Evolutionary conservation across 1,140 invertebrate species (phyloP), one percentile per base, ranked within the genome.

Genomic region (Cydia fagiglandana): DNA sequence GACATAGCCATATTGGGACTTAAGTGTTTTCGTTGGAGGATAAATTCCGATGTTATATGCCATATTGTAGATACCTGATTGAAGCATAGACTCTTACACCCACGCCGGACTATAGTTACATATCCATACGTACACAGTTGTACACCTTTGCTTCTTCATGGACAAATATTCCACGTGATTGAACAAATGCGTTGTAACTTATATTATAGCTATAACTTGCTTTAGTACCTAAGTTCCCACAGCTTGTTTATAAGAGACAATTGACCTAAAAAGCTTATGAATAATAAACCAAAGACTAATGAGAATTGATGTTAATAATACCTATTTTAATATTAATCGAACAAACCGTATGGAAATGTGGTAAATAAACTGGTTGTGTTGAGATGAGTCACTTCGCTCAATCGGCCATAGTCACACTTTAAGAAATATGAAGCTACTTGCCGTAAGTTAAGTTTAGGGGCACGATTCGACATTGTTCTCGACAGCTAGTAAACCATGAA

Each of bases 1-100:
- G 66, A 41, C 28, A 70, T 61, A 17, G 15, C 66, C 66, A 70
- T 70, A 17, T 70, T 70, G 34, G 66, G 66, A 38, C 30, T 70
- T 70, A 45, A 70, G 66, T 70, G 66, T 70, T 24, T 41, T 70
- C 64, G 38, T 66, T 66, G 24, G 64, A 66, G 24, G 28, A 66
- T 66, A 66, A 66, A 66, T 66, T 66, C 34, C 34, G 34, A 70
- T 70, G 66, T 45, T 70, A 70, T 17, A 70, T 70, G 66, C 66
- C 34, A 20, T 38, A 70, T 45, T 70, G n/a, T 70, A 17, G 66
- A 70, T 70, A 45, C 34, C 66, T 70, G 66, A 41, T 34, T 70
- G 66, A 70, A 70, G 66, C 66, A 41, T 24, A 24, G 20, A 24
- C 2, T 17, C 66, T 70, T 70, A 70, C 66, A 4, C 66, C 66